Evolutionary conservation across 1,140 invertebrate genomes (phyloP).

Genomic region (Pararge aegeria): DNA sequence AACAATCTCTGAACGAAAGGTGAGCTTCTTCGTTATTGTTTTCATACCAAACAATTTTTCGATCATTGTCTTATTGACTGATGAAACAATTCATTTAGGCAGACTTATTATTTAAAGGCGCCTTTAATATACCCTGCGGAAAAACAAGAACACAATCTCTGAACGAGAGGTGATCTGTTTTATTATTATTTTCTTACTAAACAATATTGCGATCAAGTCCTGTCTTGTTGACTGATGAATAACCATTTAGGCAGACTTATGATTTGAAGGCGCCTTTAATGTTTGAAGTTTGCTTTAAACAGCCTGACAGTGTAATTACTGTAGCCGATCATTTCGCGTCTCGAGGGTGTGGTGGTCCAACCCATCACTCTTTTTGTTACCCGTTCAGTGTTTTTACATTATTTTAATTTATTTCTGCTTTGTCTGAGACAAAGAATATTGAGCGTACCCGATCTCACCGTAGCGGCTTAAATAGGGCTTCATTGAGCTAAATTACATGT

Average conservation of each 20-base stretch:
- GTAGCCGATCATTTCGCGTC: constrained; percentile 51
- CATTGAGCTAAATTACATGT: constrained; percentile 71
- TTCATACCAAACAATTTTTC: not conserved
- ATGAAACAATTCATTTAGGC: too few relatives aligned
- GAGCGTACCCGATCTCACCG: constrained; percentile 50
- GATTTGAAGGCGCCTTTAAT: constrained; percentile 37
- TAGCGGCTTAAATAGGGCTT: constrained; percentile 70
- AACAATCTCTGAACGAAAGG: constrained; percentile 57
- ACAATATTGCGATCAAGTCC: not conserved
- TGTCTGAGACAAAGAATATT: constrained; percentile 64
- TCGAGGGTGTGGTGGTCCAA: constrained; percentile 56
- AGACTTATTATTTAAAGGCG: too few relatives aligned
- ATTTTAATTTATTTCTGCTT: constrained; percentile 70
- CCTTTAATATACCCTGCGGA: too few relatives aligned
- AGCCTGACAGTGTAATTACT: constrained; percentile 68
- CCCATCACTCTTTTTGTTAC: constrained; percentile 63
- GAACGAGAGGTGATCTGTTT: constrained; percentile 53
- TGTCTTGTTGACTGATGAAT: constrained; percentile 24
- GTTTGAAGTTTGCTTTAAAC: constrained; percentile 51
- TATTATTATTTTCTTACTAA: not conserved
- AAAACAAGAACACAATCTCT: constrained; percentile 42
- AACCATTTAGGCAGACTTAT: constrained; percentile 27
- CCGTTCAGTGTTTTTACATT: constrained; percentile 66
- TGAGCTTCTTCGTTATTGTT: constrained; percentile 20
- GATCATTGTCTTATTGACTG: too few relatives aligned